Evolutionary conservation across 1,140 invertebrate species (phyloP).

Genomic region (Conus betulinus): DNA sequence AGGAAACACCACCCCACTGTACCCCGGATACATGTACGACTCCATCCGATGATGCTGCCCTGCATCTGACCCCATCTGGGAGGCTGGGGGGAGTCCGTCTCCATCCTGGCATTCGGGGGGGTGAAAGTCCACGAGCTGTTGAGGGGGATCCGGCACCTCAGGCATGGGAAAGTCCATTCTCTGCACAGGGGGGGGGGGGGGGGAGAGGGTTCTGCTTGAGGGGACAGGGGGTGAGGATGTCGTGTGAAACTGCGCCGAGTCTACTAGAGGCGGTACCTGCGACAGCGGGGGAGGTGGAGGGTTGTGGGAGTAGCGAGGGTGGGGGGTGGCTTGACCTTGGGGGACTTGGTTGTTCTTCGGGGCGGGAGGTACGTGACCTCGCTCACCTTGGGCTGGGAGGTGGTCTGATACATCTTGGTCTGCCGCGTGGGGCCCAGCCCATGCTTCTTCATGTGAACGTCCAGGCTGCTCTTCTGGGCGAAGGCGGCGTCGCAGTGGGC

Average conservation of each 20-base stretch:
- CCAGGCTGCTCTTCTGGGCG: slow-evolving; percentile 25
- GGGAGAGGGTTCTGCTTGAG: no score
- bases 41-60: not conserved
- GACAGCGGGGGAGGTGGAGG: no score
- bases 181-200: no score
- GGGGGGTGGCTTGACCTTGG: not conserved
- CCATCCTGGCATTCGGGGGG: no score
- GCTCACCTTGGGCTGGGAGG: no score
- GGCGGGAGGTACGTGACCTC: no score
- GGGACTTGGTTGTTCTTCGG: not conserved
- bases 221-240: no score
- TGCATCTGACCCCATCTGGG: not conserved
- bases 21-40: not conserved
- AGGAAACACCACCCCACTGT: not conserved
- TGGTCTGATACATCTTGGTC: not conserved
- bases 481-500: slow-evolving; percentile 26
- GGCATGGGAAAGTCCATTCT: not conserved
- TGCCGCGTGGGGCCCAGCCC: not conserved
- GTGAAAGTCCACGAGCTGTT: not conserved
- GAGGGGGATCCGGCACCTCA: not conserved
- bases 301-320: not conserved
- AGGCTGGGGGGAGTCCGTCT: not conserved
- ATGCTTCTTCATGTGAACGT: slow-evolving; percentile 30
- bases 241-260: no score
- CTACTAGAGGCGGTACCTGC: no score